Evolutionary conservation across 2,113 vertebrate genomes (phyloP).

Genomic region (Oreotrochilus melanogaster): DNA sequence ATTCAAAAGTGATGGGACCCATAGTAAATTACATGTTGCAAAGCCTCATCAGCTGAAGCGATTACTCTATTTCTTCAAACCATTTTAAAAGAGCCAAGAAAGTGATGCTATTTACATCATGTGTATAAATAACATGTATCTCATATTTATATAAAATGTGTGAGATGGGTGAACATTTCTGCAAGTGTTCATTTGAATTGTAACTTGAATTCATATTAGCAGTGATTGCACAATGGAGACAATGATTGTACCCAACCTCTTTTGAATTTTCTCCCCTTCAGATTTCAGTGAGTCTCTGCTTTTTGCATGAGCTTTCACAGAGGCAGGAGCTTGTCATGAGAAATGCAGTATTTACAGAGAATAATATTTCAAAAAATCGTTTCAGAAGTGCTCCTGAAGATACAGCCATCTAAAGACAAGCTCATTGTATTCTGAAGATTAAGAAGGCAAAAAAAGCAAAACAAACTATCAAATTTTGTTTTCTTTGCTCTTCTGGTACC

Average conservation of each 20-base stretch:
- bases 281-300: constrained; percentile 3
- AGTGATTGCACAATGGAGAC: constrained; percentile 51
- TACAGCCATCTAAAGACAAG: background rate
- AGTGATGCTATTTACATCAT: constrained; percentile 66
- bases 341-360: background rate
- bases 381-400: background rate
- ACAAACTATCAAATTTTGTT: background rate
- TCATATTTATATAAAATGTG: constrained; percentile 61
- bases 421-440: background rate
- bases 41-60: constrained; percentile 59
- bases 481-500: background rate
- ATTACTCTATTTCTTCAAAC: constrained; percentile 59
- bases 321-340: background rate
- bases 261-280: constrained; percentile 23
- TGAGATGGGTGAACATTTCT: constrained; percentile 47
- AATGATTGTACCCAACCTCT: constrained; percentile 38
- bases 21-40: constrained; percentile 56
- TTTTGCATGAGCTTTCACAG: background rate
- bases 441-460: background rate
- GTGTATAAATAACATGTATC: constrained; percentile 63
- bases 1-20: constrained; percentile 46
- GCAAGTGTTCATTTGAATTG: constrained; percentile 68
- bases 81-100: constrained; percentile 54
- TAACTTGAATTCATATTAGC: constrained; percentile 44
- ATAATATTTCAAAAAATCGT: background rate